These are phyloP conservation scores for Beaufortia kweichowensis DNA, from an alignment of 2,113 vertebrate species.

Conservation along the genomic window DNA sequence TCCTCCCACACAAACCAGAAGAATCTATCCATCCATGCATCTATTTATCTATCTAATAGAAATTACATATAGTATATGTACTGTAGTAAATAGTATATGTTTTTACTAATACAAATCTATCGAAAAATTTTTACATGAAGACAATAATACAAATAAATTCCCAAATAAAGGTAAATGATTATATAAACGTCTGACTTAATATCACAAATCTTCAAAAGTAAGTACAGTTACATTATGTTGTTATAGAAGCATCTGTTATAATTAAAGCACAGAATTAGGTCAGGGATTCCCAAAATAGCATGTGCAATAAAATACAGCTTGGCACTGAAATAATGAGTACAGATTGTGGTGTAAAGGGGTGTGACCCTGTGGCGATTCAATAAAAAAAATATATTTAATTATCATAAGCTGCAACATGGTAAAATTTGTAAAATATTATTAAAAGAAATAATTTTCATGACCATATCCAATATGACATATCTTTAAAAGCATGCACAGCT, in stretches of 20 bases:
- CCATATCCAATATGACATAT: neutral
- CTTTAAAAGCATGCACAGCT: constrained; percentile 7
- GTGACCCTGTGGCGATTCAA: too few relatives aligned
- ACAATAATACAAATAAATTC: too few relatives aligned
- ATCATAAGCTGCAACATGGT: neutral
- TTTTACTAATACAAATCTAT: too few relatives aligned
- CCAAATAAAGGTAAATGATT: too few relatives aligned
- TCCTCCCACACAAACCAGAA: constrained; percentile 1
- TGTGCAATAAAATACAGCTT: neutral
- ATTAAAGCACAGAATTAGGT: neutral
- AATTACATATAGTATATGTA: too few relatives aligned
- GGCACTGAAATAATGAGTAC: neutral
- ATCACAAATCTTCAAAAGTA: neutral
- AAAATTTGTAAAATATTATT: neutral
- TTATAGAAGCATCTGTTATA: neutral
- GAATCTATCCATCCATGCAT: neutral
- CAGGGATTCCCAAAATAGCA: constrained; percentile 1
- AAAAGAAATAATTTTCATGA: neutral
- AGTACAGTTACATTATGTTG: neutral
- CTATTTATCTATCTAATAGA: neutral
- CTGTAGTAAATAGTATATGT: too few relatives aligned
- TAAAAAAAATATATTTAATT: too few relatives aligned
- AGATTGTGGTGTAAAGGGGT: neutral
- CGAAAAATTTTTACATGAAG: too few relatives aligned
- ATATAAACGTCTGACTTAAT: too few relatives aligned